phyloP scores from a whole-genome alignment of 2,888 invertebrate species.

The Toxonevra muliebris region DNA sequence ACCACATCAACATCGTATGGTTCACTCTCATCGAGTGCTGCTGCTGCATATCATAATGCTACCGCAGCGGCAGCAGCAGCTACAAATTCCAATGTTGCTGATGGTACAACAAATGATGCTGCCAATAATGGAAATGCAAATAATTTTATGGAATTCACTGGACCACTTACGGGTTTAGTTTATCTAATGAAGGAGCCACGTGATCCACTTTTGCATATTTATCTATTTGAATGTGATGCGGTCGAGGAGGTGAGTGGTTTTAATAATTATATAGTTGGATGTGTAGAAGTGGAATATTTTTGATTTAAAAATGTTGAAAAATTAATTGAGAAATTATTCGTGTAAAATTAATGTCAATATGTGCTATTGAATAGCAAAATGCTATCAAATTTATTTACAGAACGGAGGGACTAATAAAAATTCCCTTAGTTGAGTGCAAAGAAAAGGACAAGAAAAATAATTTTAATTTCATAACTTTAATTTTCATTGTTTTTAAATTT shows the following conservation, averaged over 20 bases:
- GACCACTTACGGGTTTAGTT: constrained; percentile 72
- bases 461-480: too few species aligned
- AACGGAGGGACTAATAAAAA: too few species aligned
- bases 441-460: too few species aligned
- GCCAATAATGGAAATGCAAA: constrained; percentile 41
- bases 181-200: constrained; percentile 78
- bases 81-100: constrained; percentile 8
- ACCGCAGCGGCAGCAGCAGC: constrained; percentile 29
- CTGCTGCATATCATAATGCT: constrained; percentile 51
- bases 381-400: too few species aligned
- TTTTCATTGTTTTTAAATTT: too few species aligned
- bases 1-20: constrained; percentile 60
- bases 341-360: too few species aligned
- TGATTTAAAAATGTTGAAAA: too few species aligned
- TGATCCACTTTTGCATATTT: constrained; percentile 78
- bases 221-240: constrained; percentile 75
- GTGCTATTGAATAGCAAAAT: too few species aligned
- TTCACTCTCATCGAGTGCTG: constrained; percentile 57
- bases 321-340: too few species aligned
- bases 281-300: too few species aligned
- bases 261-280: not conserved
- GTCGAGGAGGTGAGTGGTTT: constrained; percentile 73
- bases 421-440: too few species aligned
- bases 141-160: constrained; percentile 66
- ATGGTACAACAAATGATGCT: constrained; percentile 22